These are phyloP conservation scores for Hirundichthys speculiger DNA, from an alignment of 2,113 vertebrate species.

Conservation along the genomic window DNA sequence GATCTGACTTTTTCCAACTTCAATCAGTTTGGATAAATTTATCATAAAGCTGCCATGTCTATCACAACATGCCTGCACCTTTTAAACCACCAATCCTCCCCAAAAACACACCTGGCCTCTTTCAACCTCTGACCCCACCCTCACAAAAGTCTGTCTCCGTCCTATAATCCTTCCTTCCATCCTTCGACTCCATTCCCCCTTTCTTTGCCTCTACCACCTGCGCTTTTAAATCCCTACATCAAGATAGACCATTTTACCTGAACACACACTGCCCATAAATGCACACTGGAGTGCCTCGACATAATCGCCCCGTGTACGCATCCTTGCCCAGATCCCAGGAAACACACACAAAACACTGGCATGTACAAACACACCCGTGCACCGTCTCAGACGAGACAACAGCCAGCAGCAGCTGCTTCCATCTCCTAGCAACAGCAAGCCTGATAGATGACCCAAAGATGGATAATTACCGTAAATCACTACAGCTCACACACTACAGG, in stretches of 20 bases:
- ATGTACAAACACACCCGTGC: conserved; percentile 77
- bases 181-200: conserved; percentile 46
- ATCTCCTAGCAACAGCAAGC: conserved; percentile 95
- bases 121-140: conserved; percentile 73
- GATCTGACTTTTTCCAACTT: conserved; percentile 54
- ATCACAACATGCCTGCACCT: conserved; percentile 61
- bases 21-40: conserved; percentile 64
- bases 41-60: conserved; percentile 57
- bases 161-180: conserved; percentile 57
- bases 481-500: conserved; percentile 74
- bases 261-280: conserved; percentile 43
- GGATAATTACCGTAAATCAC: conserved; percentile 99
- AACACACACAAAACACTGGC: conserved; percentile 75
- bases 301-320: conserved; percentile 21
- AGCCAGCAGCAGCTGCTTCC: conserved; percentile 97
- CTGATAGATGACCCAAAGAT: conserved; percentile 97
- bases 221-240: conserved; percentile 72
- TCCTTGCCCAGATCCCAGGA: conserved; percentile 43
- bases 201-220: conserved; percentile 64
- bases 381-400: conserved; percentile 89
- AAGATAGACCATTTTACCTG: conserved; percentile 66
- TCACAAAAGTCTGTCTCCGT: conserved; percentile 32
- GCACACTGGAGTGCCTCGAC: conserved; percentile 21
- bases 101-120: conserved; percentile 61
- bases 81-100: conserved; percentile 31